phyloP scores from a whole-genome alignment of 2,888 invertebrate genomes.

The Argyresthia albistria region DNA sequence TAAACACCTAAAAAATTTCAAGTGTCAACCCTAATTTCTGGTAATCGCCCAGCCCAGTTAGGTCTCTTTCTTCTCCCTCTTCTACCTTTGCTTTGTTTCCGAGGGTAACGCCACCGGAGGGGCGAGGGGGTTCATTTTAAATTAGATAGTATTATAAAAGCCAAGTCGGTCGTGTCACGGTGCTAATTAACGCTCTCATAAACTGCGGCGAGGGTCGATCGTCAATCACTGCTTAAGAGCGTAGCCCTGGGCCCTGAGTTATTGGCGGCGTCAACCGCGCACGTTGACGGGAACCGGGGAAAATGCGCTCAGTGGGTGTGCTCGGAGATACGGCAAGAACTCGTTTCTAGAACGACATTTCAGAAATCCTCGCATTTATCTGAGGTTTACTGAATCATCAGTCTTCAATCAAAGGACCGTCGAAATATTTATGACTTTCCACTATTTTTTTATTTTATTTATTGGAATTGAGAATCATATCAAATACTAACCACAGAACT shows the following conservation, averaged over 20 bases:
- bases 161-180: constrained; percentile 36
- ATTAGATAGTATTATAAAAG: constrained; percentile 15
- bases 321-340: neutral
- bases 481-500: too few species aligned
- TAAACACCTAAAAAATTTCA: constrained; percentile 1
- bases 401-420: too few species aligned
- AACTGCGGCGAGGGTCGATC: constrained; percentile 39
- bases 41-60: neutral
- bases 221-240: constrained; percentile 55
- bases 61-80: neutral
- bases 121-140: constrained; percentile 21
- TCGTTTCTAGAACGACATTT: too few species aligned
- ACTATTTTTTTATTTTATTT: too few species aligned
- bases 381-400: too few species aligned
- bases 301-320: neutral
- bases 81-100: neutral
- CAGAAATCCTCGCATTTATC: too few species aligned
- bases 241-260: constrained; percentile 35
- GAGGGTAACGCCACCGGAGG: neutral
- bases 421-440: too few species aligned
- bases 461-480: too few species aligned
- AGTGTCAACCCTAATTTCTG: constrained; percentile 7
- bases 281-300: neutral
- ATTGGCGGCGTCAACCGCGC: constrained; percentile 30
- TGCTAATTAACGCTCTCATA: constrained; percentile 59